These are phyloP conservation scores for Lysandra coridon DNA, from an alignment of 2,888 invertebrate species.

Conservation along the genomic window DNA sequence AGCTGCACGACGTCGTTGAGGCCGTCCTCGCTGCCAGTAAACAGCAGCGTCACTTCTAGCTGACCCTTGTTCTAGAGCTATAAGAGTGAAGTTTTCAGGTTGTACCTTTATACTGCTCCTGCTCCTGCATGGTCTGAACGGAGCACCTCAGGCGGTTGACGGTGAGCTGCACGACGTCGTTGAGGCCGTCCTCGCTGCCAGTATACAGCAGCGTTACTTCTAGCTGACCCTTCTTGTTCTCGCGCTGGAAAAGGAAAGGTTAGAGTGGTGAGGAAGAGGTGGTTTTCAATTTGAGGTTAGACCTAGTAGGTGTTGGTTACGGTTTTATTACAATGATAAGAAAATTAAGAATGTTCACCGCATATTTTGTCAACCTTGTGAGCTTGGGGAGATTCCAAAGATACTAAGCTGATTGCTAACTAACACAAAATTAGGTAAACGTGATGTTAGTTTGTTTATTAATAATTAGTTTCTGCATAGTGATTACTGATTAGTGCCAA, in stretches of 20 bases:
- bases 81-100: slow-evolving; percentile 35
- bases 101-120: slow-evolving; percentile 83
- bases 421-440: neutral
- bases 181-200: slow-evolving; percentile 83
- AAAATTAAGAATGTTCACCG: too few relatives aligned
- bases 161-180: slow-evolving; percentile 82
- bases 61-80: slow-evolving; percentile 86
- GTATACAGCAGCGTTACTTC: slow-evolving; percentile 84
- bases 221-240: slow-evolving; percentile 84
- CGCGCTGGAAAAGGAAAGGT: slow-evolving; percentile 71
- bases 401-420: neutral
- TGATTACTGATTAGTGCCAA: too few relatives aligned
- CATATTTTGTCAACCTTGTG: neutral
- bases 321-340: too few relatives aligned
- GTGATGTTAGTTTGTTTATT: too few relatives aligned
- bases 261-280: neutral
- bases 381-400: neutral
- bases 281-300: too few relatives aligned
- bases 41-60: slow-evolving; percentile 82
- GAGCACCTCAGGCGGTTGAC: slow-evolving; percentile 84
- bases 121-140: slow-evolving; percentile 86
- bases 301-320: too few relatives aligned
- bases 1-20: slow-evolving; percentile 82
- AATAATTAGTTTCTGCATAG: too few relatives aligned
- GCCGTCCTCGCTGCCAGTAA: slow-evolving; percentile 84